These are phyloP conservation scores for Fulica atra DNA, from an alignment of 2,113 vertebrate species.

Conservation along the genomic window DNA sequence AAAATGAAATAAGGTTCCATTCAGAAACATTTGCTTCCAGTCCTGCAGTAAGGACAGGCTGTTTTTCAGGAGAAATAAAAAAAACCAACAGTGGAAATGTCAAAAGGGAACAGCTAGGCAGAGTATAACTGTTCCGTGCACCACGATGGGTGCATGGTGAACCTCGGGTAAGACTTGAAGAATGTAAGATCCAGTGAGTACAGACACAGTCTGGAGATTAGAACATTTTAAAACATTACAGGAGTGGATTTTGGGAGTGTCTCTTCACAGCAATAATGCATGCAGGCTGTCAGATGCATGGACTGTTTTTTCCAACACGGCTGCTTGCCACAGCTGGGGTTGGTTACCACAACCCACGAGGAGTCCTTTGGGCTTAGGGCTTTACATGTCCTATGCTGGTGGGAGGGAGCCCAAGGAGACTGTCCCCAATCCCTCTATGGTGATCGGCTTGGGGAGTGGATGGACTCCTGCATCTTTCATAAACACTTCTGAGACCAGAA, in stretches of 20 bases:
- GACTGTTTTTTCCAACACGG: background rate
- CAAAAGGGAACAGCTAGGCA: background rate
- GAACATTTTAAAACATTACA: background rate
- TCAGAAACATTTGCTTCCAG: background rate
- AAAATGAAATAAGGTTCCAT: background rate
- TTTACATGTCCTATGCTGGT: background rate
- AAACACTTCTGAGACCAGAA: background rate
- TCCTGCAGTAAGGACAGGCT: background rate
- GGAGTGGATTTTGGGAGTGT: background rate
- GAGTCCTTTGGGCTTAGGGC: background rate
- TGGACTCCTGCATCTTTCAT: background rate
- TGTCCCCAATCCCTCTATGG: background rate
- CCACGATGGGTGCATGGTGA: background rate
- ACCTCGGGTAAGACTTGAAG: background rate
- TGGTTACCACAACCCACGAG: background rate
- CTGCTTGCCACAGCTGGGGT: background rate
- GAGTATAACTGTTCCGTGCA: background rate
- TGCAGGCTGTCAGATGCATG: background rate
- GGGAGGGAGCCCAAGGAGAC: background rate
- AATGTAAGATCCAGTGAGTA: fast-evolving
- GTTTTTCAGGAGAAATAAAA: background rate
- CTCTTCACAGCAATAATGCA: background rate
- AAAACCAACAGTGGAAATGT: background rate
- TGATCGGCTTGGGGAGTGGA: background rate
- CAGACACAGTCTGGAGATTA: background rate